Base-by-base conservation (phyloP, 2,797 vertebrate species). In the Novumbra hubbsi region DNA sequence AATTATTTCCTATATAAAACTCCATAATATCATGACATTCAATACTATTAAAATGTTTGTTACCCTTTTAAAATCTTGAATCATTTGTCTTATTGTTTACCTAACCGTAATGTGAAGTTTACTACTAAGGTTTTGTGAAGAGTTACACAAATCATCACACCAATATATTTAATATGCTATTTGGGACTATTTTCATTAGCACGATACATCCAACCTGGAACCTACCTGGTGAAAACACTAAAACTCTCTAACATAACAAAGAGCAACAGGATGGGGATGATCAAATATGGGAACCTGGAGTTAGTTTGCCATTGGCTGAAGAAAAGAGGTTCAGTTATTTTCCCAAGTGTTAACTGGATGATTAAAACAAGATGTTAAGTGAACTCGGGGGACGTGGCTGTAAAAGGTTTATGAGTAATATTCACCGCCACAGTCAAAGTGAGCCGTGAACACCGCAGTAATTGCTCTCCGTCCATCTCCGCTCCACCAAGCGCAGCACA, bases 341-440 rank as follows among this genome's bases (percentile, higher is more conserved):
- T 95, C 92, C 41, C 92, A 92, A 93, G 90, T 94, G 93, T 94
- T 94, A 93, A 94, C 92, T 92, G 92, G 92, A 93, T 94, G 93
- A 94, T 94, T 94, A 95, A 94, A 94, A 94, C 91, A 91, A 93
- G 92, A 92, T 95, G 94, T 94, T 94, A 94, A 94, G 93, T 94
- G 94, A 94, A 91, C 93, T 94, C 92, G 91, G 88, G 92, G 93
- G 92, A 94, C 93, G 90, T 92, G 92, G 91, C 94, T 92, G 92
- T 94, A 94, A 94, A 95, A 24, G 93, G 94, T 94, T 95, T 94
- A 94, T 94, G 93, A 94, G 93, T 94, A 94, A 94, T 94, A 94
- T 94, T 94, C 93, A 94, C 92, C 92, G 92, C 93, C 92, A 94
- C 94, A 93, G 94, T 94, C 92, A 94, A 93, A 94, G 92, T 93